Conservation (phyloP, 2,113 vertebrate genomes). For the Rhombomys opimus region DNA sequence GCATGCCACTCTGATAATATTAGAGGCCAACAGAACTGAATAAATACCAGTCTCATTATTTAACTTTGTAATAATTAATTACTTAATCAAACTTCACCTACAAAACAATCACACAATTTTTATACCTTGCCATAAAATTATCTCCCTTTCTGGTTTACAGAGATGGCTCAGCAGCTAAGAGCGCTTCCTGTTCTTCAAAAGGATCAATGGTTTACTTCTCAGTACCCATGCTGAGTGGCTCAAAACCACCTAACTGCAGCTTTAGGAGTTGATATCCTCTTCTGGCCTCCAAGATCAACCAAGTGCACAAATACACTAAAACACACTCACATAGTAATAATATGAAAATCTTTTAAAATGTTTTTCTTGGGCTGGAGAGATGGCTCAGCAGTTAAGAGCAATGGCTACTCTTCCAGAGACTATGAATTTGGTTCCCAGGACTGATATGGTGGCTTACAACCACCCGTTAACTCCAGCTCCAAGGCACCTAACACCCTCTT, state of each 20-base stretch:
- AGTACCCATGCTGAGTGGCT: neutral
- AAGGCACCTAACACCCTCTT: neutral
- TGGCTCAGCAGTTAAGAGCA: neutral
- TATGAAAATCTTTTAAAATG: neutral
- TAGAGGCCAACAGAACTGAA: neutral
- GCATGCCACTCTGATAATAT: neutral
- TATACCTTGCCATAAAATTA: neutral
- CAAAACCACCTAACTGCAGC: neutral
- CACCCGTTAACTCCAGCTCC: neutral
- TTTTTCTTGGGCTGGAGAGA: neutral
- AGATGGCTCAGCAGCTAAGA: neutral
- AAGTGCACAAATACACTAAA: neutral
- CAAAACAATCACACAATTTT: neutral
- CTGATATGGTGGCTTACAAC: neutral
- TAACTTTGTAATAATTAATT: neutral
- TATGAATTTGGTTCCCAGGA: neutral
- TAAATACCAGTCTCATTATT: neutral
- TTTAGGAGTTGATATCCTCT: neutral
- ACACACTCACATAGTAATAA: no score
- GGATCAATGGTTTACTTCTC: neutral
- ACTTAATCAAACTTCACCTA: neutral
- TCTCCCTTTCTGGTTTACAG: neutral
- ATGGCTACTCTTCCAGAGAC: neutral
- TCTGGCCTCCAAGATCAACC: neutral
- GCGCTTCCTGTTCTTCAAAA: neutral